A percentile compares a stretch with the other conserved stretches of the same genome.
Evolutionary conservation across 2,797 vertebrate species (phyloP).

Genomic region (Salarias fasciatus): DNA sequence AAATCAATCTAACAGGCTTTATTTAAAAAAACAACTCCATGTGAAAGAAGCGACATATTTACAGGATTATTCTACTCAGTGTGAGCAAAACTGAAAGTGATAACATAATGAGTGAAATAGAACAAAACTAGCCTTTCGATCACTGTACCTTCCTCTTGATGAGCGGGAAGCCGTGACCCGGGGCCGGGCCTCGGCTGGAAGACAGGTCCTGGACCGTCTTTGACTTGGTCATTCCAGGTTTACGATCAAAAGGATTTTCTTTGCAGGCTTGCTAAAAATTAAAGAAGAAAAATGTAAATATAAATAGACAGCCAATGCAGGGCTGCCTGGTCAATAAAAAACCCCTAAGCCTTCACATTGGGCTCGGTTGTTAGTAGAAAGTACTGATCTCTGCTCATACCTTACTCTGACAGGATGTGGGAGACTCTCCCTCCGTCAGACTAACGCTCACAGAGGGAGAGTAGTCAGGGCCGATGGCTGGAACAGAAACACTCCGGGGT

Average conservation of each 20-base stretch:
- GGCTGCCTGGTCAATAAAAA: neutral
- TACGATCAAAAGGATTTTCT: conserved; percentile 85
- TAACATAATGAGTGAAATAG: no score
- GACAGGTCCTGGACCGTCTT: conserved; percentile 79
- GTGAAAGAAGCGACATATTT: no score
- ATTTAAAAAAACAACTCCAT: no score
- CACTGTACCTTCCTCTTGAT: conserved; percentile 97
- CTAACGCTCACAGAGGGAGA: conserved; percentile 34
- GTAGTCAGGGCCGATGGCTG: conserved; percentile 71
- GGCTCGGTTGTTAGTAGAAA: no score
- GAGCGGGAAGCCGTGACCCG: conserved; percentile 90
- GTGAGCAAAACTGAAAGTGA: no score
- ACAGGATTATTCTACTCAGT: no score
- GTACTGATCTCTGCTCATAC: conserved; percentile 23
- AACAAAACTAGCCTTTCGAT: neutral
- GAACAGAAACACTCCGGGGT: conserved; percentile 90
- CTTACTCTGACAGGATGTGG: conserved; percentile 69
- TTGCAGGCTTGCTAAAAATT: conserved; percentile 80
- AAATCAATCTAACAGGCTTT: neutral
- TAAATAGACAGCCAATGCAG: no score
- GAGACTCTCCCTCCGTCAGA: no score
- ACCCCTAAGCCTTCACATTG: neutral
- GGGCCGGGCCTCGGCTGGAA: conserved; percentile 82
- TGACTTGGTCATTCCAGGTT: conserved; percentile 70
- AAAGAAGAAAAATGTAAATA: no score